Evolutionary conservation across 2,113 vertebrate genomes (phyloP).

Genomic region (Tetraodon nigroviridis): DNA sequence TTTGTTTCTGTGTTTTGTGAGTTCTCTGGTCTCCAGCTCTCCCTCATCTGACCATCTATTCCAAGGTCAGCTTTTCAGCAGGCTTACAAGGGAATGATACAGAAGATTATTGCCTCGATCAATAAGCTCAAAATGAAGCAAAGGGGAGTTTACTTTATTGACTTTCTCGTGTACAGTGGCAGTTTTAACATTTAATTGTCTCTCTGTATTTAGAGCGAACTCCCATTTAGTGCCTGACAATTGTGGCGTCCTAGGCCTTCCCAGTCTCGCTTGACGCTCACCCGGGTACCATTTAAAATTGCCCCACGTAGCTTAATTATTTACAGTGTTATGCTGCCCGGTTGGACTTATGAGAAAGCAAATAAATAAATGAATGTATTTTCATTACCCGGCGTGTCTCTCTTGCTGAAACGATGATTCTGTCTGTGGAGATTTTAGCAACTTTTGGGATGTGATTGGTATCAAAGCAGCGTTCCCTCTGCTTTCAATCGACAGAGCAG

Average conservation of each 20-base stretch:
- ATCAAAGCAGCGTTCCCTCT: conserved; percentile 69
- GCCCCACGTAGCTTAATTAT: conserved; percentile 72
- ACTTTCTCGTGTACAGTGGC: conserved; percentile 78
- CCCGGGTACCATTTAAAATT: conserved; percentile 67
- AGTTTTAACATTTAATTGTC: conserved; percentile 82
- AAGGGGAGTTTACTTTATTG: conserved; percentile 79
- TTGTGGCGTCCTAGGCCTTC: conserved; percentile 53
- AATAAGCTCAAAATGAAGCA: conserved; percentile 82
- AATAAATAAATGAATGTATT: conserved; percentile 73
- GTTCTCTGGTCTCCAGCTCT: conserved; percentile 47
- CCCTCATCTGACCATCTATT: conserved; percentile 70
- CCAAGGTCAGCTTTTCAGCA: conserved; percentile 78
- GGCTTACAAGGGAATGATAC: conserved; percentile 79
- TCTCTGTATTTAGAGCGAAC: conserved; percentile 76
- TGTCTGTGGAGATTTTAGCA: conserved; percentile 54
- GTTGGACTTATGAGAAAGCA: conserved; percentile 70
- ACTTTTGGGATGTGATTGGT: conserved; percentile 68
- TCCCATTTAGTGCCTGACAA: conserved; percentile 69
- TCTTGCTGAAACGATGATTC: conserved; percentile 61
- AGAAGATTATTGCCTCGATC: conserved; percentile 80
- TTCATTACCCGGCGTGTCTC: conserved; percentile 53
- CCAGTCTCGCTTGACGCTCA: conserved; percentile 46
- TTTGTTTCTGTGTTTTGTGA: conserved; percentile 43
- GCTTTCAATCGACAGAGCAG: conserved; percentile 69
- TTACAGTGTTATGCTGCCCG: conserved; percentile 69